Evolutionary conservation across 1,140 invertebrate genomes (phyloP).

Genomic region (Popillia japonica): DNA sequence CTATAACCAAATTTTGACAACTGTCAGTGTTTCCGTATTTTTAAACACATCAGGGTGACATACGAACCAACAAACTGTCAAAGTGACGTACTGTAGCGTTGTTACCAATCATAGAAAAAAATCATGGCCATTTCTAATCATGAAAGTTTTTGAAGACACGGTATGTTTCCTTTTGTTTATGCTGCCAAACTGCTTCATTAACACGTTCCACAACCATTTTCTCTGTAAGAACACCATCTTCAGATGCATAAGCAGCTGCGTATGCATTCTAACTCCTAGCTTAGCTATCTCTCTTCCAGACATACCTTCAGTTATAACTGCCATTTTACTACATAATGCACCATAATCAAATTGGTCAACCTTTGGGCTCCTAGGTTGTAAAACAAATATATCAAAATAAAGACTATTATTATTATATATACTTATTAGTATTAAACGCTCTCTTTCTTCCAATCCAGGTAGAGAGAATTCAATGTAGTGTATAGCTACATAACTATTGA

Average conservation of each 20-base stretch:
- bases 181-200: conserved; percentile 82
- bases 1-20: no score
- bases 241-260: conserved; percentile 93
- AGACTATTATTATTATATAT: no score
- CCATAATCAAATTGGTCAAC: conserved; percentile 95
- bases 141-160: no score
- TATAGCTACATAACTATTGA: no score
- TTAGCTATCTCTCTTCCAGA: conserved; percentile 98
- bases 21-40: no score
- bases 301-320: conserved; percentile 87
- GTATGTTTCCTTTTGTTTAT: conserved; percentile 91
- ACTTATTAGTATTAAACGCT: conserved; percentile 90
- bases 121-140: no score
- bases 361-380: conserved; percentile 87
- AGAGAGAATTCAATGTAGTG: conserved; percentile 91
- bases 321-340: conserved; percentile 86
- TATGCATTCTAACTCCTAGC: conserved; percentile 96
- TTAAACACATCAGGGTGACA: no score
- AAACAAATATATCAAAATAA: conserved; percentile 97
- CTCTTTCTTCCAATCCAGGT: conserved; percentile 90
- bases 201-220: conserved; percentile 91
- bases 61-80: no score
- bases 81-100: no score
- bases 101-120: no score
- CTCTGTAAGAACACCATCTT: conserved; percentile 90